phyloP scores from a whole-genome alignment of 1,140 invertebrate genomes.

The Trichonephila clavata region DNA sequence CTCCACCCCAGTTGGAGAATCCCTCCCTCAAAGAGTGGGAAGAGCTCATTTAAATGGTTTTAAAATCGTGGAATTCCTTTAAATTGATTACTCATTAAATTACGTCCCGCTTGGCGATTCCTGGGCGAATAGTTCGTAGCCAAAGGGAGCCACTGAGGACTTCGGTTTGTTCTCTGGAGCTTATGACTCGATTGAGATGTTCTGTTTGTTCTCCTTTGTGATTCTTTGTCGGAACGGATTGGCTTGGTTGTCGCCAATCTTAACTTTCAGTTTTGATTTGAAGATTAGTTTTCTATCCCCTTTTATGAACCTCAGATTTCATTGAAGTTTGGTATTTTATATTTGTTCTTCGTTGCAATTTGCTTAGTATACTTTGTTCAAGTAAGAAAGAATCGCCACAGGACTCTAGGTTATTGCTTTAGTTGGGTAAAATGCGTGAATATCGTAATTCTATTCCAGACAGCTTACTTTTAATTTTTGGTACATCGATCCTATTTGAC shows the following conservation, averaged over 20 bases:
- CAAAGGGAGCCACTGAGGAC: background rate
- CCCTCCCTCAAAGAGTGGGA: background rate
- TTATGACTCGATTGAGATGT: background rate
- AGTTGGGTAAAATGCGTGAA: no score
- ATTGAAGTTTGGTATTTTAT: background rate
- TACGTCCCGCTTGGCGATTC: slow-evolving; percentile 15
- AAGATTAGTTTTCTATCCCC: background rate
- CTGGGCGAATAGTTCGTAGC: background rate
- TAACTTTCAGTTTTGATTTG: background rate
- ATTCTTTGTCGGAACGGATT: background rate
- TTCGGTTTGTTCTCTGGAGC: background rate
- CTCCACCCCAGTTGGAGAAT: background rate
- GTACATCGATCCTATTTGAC: no score
- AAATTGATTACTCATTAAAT: slow-evolving; percentile 69
- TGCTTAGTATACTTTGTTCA: background rate
- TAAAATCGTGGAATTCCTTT: slow-evolving; percentile 65
- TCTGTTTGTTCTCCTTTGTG: background rate
- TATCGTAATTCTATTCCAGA: no score
- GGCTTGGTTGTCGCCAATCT: background rate
- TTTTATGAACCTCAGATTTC: background rate
- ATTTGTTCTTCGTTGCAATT: no score
- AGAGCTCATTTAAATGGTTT: slow-evolving; percentile 61
- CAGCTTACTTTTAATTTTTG: no score
- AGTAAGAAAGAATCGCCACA: background rate
- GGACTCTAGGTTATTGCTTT: no score